Evolutionary conservation across 2,113 vertebrate genomes (phyloP).

Genomic region (Pelusios castaneus): DNA sequence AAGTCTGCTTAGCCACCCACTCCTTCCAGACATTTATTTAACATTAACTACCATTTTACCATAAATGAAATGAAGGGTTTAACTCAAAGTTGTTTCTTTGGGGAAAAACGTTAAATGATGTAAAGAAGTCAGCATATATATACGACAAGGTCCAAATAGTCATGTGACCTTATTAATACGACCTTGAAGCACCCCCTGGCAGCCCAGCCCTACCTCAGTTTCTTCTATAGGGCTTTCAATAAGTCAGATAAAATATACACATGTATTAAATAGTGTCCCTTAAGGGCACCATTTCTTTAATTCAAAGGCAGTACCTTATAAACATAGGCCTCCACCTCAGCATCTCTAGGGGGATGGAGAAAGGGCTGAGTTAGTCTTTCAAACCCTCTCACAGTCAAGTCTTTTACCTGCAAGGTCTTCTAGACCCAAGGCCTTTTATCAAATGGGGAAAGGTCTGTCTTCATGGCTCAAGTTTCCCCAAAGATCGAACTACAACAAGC

Average conservation of each 20-base stretch:
- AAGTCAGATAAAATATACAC: not conserved
- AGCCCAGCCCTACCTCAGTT: not conserved
- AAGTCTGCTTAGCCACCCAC: not conserved
- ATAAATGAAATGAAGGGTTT: not conserved
- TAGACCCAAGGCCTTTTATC: not conserved
- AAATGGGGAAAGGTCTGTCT: not conserved
- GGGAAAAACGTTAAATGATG: not conserved
- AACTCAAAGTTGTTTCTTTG: not conserved
- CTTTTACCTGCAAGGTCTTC: not conserved
- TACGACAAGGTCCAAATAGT: not conserved
- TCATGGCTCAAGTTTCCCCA: too few species aligned
- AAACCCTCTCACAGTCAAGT: not conserved
- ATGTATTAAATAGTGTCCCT: not conserved
- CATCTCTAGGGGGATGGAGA: not conserved
- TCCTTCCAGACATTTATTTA: not conserved
- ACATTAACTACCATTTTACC: not conserved
- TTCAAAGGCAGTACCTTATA: not conserved
- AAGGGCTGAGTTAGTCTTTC: not conserved
- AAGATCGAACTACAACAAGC: not conserved
- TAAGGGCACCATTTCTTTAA: not conserved
- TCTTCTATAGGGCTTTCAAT: not conserved
- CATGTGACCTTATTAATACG: not conserved
- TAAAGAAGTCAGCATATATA: not conserved
- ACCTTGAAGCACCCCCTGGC: not conserved
- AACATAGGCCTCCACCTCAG: not conserved